Evolutionary conservation across 1,140 invertebrate genomes (phyloP).

Genomic region (Aphis craccivora): DNA sequence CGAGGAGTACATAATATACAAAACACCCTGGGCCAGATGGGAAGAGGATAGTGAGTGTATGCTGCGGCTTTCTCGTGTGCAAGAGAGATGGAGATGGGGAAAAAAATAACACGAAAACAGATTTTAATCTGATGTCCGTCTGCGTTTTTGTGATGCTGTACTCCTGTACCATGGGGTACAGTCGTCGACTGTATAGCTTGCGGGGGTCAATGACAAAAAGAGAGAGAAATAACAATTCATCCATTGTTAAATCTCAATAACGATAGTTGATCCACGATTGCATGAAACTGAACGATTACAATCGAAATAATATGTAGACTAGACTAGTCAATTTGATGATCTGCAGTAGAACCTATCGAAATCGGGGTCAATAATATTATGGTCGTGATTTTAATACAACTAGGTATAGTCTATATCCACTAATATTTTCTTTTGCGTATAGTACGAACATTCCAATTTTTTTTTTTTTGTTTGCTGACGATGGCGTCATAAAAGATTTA

Average conservation of each 20-base stretch:
- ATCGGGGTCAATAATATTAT: background rate
- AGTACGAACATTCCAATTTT: background rate
- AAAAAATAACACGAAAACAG: conserved; percentile 45
- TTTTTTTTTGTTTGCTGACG: background rate
- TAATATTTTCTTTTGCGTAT: background rate
- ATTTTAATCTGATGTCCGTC: conserved; percentile 38
- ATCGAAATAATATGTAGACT: conserved; percentile 37
- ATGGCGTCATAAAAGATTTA: background rate
- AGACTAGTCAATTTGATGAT: conserved; percentile 20
- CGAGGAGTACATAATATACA: conserved; percentile 14
- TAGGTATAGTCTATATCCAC: background rate
- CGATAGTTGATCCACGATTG: conserved; percentile 36
- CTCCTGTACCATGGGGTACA: background rate
- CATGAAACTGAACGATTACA: conserved; percentile 42
- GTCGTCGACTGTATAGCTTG: background rate
- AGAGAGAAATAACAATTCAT: conserved; percentile 34
- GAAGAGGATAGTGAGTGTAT: background rate
- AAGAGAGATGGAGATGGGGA: conserved; percentile 46
- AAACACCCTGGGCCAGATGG: conserved; percentile 53
- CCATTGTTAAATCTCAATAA: conserved; percentile 54
- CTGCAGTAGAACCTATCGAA: background rate
- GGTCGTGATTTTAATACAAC: background rate
- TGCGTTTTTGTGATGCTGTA: conserved; percentile 32
- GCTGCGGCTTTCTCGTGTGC: too few relatives aligned
- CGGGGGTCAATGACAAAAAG: conserved; percentile 51